Evolutionary conservation across 2,888 invertebrate genomes (phyloP), one percentile per base, ranked within the genome.

Genomic region (Campoplex nolae): DNA sequence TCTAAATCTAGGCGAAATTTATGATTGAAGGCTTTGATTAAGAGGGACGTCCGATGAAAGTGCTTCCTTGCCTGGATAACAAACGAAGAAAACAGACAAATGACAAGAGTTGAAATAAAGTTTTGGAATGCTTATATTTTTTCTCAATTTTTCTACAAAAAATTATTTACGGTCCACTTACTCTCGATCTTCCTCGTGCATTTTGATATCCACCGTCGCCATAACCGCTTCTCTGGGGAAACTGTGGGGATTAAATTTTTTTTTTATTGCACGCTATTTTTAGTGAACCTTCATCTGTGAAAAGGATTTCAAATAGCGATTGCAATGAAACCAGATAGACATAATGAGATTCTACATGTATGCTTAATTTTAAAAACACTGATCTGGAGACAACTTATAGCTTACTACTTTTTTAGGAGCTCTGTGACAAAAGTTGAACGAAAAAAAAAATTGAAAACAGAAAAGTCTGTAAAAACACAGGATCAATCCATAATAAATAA

Each of bases 21-120:
- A 96, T 98, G 98, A 96, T 97, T 98, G 96, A 98, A 98, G 95
- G 98, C 98, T 96, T 98, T 98, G 96, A 98, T 98, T 96, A 98
- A 97, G 95, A 98, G 97, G 94, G 98, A 98, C 93, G 98, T 98
- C 95, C 98, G 97, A 95, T 98, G 98, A 95, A 97, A 98, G 95
- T 98, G 98, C 96, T 98, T 98, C 93, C 97, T 97, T 92, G 97
- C 97, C 98, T 98, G 97, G 89, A 97, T 96, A 90, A 84, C 75
- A 87, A 74, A 76, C 75, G 73, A 70, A 70, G 67, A 58, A 23
- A 75, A n/a, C 16, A 54, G 8, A 42, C 13, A 32, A 42, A 23
- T 74, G 3, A 48, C 16, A 7, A 23, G 6, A 18, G n/a, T 11
- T 18, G 6, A 6, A 7, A 16, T 16, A 67, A 8, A 32, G 35